Evolutionary conservation across 2,113 vertebrate species (phyloP).

Genomic region (Nestor notabilis): DNA sequence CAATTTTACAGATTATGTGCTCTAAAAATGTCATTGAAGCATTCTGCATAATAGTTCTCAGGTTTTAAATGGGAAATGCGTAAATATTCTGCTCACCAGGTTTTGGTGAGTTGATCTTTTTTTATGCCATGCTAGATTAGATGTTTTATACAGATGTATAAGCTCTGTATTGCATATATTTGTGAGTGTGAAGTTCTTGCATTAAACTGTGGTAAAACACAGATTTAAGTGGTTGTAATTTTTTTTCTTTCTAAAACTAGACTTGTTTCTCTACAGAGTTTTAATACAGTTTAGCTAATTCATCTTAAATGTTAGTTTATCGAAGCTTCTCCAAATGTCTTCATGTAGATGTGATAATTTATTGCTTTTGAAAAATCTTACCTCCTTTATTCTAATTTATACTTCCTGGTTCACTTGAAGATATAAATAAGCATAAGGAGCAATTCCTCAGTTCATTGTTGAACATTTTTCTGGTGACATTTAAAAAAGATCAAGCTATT

Average conservation of each 20-base stretch:
- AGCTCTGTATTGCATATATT: not conserved
- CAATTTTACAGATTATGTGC: not conserved
- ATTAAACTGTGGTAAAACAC: not conserved
- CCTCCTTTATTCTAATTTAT: not conserved
- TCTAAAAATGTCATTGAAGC: not conserved
- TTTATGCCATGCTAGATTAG: not conserved
- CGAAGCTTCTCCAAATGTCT: not conserved
- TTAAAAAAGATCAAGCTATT: not conserved
- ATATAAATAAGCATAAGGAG: not conserved
- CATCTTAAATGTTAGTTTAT: not conserved
- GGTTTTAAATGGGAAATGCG: not conserved
- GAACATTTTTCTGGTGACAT: not conserved
- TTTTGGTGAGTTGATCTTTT: not conserved
- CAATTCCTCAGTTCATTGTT: not conserved
- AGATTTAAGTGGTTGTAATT: not conserved
- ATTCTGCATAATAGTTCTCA: not conserved
- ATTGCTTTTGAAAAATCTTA: not conserved
- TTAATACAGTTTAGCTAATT: not conserved
- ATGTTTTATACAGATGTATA: not conserved
- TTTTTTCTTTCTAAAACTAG: not conserved
- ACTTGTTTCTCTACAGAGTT: not conserved
- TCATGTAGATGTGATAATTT: not conserved
- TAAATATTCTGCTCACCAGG: not conserved
- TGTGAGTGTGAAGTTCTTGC: not conserved
- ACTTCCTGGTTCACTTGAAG: not conserved